These are phyloP conservation scores for Campoplex capitator DNA, from an alignment of 2,888 invertebrate species.

Conservation along the genomic window DNA sequence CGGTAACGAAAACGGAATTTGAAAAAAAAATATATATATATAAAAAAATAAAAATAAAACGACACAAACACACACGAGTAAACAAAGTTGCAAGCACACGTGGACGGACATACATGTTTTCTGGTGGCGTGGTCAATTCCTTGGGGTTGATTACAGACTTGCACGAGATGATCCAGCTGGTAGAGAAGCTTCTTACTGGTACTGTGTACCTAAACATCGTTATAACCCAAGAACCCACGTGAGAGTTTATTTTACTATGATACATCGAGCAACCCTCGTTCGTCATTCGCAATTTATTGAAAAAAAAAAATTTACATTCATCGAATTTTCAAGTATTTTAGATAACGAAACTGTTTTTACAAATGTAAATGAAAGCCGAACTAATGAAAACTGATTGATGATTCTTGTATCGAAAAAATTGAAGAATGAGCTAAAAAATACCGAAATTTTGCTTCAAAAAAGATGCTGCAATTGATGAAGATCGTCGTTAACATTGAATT, in stretches of 20 bases:
- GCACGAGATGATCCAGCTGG: constrained; percentile 97
- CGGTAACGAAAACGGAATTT: constrained; percentile 14
- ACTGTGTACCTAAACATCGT: constrained; percentile 91
- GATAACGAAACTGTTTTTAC: not conserved
- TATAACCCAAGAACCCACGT: constrained; percentile 76
- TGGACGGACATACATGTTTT: constrained; percentile 89
- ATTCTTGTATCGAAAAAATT: not conserved
- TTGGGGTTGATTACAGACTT: constrained; percentile 96
- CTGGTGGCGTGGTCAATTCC: constrained; percentile 89
- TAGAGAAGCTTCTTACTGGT: constrained; percentile 98
- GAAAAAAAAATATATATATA: too few species aligned
- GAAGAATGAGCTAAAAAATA: not conserved
- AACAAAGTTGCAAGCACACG: constrained; percentile 64
- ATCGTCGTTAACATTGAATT: not conserved
- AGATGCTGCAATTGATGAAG: not conserved
- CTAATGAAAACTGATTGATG: not conserved
- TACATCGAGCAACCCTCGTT: constrained; percentile 63
- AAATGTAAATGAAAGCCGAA: not conserved
- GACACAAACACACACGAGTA: constrained; percentile 40
- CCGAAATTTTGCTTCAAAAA: not conserved
- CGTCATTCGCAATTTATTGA: constrained; percentile 53
- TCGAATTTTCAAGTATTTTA: not conserved
- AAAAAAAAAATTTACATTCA: constrained; percentile 32
- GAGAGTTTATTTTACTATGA: constrained; percentile 60
- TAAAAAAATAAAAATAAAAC: constrained; percentile 32